Evolutionary conservation across 2,888 invertebrate species (phyloP).

Genomic region (Acleris laterana): DNA sequence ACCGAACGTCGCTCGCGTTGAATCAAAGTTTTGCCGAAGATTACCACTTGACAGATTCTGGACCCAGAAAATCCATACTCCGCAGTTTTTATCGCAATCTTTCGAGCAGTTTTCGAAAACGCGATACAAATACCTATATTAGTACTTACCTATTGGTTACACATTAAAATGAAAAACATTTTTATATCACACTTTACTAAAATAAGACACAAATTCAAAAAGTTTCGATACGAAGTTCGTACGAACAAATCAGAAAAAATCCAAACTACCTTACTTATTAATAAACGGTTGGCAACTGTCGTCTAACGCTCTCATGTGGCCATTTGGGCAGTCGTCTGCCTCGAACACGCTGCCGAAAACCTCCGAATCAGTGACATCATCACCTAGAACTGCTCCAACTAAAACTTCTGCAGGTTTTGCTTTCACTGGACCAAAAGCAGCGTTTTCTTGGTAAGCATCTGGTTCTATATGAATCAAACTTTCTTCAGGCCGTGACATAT

Average conservation of each 20-base stretch:
- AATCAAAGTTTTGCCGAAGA: no score
- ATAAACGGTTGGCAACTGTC: slow-evolving; percentile 8
- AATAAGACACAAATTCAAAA: no score
- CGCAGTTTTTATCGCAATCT: no score
- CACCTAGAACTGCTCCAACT: neutral
- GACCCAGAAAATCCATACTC: no score
- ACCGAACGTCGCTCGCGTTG: no score
- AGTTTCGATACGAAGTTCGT: no score
- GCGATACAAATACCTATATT: no score
- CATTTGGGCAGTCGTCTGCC: slow-evolving; percentile 19
- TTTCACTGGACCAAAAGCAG: neutral
- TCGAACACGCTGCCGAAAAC: neutral
- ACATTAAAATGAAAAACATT: no score
- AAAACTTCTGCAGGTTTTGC: neutral
- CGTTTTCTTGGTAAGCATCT: neutral
- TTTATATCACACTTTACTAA: no score
- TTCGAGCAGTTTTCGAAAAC: no score
- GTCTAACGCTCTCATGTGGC: slow-evolving; percentile 12
- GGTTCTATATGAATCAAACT: neutral
- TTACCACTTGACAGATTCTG: no score
- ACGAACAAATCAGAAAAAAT: neutral
- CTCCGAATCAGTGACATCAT: neutral
- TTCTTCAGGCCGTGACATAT: neutral
- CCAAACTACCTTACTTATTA: neutral
- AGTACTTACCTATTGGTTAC: no score